Conservation (phyloP, 2,888 invertebrate species). For the Clostera curtula region DNA sequence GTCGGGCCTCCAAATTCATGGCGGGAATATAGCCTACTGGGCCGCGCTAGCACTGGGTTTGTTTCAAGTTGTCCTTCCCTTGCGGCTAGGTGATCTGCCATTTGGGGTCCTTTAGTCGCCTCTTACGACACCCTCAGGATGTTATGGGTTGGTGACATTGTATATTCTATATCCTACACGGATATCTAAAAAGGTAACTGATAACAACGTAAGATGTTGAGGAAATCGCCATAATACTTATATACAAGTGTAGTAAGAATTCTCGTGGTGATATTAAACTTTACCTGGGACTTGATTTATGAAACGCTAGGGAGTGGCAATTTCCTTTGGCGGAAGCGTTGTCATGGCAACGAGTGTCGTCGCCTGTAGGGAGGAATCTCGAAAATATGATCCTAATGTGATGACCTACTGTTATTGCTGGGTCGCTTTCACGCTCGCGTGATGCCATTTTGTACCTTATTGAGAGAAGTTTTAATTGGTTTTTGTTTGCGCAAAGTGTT, state of each 20-base stretch:
- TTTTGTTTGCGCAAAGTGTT: too few relatives aligned
- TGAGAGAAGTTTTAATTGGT: too few relatives aligned
- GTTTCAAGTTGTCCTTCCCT: too few relatives aligned
- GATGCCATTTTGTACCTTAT: constrained; percentile 5
- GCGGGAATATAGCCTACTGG: too few relatives aligned
- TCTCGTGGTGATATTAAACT: constrained; percentile 52
- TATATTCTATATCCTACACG: too few relatives aligned
- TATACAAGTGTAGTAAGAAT: constrained; percentile 26
- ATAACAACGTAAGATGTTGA: constrained; percentile 11
- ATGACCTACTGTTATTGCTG: constrained; percentile 27
- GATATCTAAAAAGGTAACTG: background rate
- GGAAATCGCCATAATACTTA: constrained; percentile 24
- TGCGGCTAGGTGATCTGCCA: too few relatives aligned
- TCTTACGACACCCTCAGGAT: too few relatives aligned
- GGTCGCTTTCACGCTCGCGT: constrained; percentile 12
- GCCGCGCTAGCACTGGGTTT: too few relatives aligned
- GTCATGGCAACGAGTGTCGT: constrained; percentile 34
- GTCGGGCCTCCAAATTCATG: too few relatives aligned
- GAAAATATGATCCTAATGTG: constrained; percentile 32
- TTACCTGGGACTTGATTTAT: constrained; percentile 60
- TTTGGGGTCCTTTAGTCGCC: too few relatives aligned
- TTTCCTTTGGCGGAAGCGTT: constrained; percentile 57
- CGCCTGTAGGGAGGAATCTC: constrained; percentile 19
- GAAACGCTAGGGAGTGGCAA: constrained; percentile 50
- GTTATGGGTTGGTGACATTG: too few relatives aligned